Percentiles rank a stretch among this genome's conserved stretches.
Conservation (phyloP, 1,140 invertebrate species). For the Lutraria rhynchaena region DNA sequence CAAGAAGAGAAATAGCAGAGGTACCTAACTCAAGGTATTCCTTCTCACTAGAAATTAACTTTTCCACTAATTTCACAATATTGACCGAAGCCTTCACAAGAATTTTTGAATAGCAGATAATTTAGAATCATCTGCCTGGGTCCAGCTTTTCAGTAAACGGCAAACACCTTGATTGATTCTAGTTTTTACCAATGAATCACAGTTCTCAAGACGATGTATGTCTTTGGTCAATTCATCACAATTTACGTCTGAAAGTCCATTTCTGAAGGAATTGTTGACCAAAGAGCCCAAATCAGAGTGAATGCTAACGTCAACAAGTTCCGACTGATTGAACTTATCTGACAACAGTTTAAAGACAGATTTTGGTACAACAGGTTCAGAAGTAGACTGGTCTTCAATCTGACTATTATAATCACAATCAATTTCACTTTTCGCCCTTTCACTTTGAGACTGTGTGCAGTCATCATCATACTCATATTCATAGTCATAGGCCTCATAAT, state of each 20-base stretch:
- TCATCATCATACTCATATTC: too few relatives aligned
- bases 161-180: constrained; percentile 42
- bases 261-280: constrained; percentile 47
- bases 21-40: constrained; percentile 28
- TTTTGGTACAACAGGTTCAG: too few relatives aligned
- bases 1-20: background rate
- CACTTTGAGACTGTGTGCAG: too few relatives aligned
- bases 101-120: constrained; percentile 12
- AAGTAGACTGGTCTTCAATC: too few relatives aligned
- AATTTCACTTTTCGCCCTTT: too few relatives aligned
- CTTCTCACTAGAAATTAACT: too few relatives aligned
- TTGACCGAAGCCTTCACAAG: constrained; percentile 37
- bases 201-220: too few relatives aligned
- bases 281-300: constrained; percentile 28
- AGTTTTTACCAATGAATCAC: constrained; percentile 38
- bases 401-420: too few relatives aligned
- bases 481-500: too few relatives aligned
- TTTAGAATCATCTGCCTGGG: constrained; percentile 26
- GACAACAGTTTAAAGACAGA: too few relatives aligned
- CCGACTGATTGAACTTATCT: too few relatives aligned
- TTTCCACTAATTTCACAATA: constrained; percentile 37
- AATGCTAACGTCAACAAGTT: too few relatives aligned
- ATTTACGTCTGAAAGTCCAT: constrained; percentile 32
- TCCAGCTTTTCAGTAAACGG: constrained; percentile 23
- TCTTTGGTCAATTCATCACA: constrained; percentile 8